Evolutionary conservation across 2,888 invertebrate genomes (phyloP), one percentile per base, ranked within the genome.

Genomic region (Barypeithes pellucidus): DNA sequence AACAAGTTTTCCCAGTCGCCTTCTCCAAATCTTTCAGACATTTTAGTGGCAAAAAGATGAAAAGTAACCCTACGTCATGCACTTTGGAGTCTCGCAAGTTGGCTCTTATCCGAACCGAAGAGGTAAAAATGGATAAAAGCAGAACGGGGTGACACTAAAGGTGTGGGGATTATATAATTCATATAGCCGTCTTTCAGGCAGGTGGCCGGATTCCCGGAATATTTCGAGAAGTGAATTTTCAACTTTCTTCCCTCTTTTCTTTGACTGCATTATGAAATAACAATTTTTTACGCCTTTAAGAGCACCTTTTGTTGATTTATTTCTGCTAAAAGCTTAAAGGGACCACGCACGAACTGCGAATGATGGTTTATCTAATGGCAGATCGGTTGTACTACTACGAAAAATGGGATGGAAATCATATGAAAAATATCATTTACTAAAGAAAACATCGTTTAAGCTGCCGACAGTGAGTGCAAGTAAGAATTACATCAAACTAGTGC

Each of bases 121-220:
- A 68, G 57, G 68, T 62, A 73, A 73, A 73, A 68, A 73, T 65
- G 68, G 73, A 68, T 68, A 65, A 73, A 73, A 73, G 73, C 73
- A 45, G 65, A 68, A 57, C 63, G 73, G 60, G 73, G 73, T 68
- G 73, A 73, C 73, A 68, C 20, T 59, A n/a, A 47, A 68, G 68
- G 73, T 73, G 68, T 59, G 50, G 65, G 54, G 67, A 73, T 73
- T 73, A 73, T 73, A 73, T 73, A 73, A 73, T 73, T 73, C 73
- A 73, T 73, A 59, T 57, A 57, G 67, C 63, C 67, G 66, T 61
- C 67, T 52, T 16, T 52, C 59, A 24, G 62, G 14, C 74, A 70
- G 74, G 70, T 70, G 75, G 65, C n/a, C 63, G 66, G 52, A 72
- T 71, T 75, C 71, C 71, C 74, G 70, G 75, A 62, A 73, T 73